A percentile compares a stretch with the other conserved stretches of the same genome.
Evolutionary conservation across 2,113 vertebrate genomes (phyloP).

Genomic region (Anarrhichthys ocellatus): DNA sequence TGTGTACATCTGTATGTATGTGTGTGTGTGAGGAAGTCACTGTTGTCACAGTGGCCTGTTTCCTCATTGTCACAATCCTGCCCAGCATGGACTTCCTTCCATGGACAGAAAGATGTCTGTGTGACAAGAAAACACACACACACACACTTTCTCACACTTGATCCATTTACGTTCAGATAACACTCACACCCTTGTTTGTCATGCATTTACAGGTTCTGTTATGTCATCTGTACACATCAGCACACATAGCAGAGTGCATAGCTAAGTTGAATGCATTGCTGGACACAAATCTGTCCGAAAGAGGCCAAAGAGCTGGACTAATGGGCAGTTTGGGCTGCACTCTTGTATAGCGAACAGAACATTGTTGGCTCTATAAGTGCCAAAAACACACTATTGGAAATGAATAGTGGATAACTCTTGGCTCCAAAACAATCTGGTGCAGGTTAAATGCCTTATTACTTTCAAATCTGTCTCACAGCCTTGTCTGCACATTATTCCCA

Average conservation of each 20-base stretch:
- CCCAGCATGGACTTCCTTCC: constrained; percentile 55
- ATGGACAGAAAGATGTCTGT: constrained; percentile 44
- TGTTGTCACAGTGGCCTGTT: constrained; percentile 54
- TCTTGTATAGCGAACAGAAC: neutral
- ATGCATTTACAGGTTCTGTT: constrained; percentile 4
- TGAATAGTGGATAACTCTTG: neutral
- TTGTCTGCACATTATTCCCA: neutral
- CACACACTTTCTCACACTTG: neutral
- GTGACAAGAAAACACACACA: constrained; percentile 24
- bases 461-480: neutral
- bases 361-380: neutral
- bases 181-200: constrained; percentile 6
- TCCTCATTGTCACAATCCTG: constrained; percentile 64
- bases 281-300: constrained; percentile 20
- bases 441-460: neutral
- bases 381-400: neutral
- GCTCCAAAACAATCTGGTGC: neutral
- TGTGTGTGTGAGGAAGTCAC: constrained; percentile 55
- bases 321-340: neutral
- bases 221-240: constrained; percentile 14
- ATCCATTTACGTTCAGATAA: constrained; percentile 17
- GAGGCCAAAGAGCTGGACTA: neutral
- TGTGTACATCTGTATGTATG: constrained; percentile 7
- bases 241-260: constrained; percentile 4
- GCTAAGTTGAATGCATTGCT: constrained; percentile 29